Conservation (phyloP, 2,888 invertebrate genomes). For the Zonitis immaculata region DNA sequence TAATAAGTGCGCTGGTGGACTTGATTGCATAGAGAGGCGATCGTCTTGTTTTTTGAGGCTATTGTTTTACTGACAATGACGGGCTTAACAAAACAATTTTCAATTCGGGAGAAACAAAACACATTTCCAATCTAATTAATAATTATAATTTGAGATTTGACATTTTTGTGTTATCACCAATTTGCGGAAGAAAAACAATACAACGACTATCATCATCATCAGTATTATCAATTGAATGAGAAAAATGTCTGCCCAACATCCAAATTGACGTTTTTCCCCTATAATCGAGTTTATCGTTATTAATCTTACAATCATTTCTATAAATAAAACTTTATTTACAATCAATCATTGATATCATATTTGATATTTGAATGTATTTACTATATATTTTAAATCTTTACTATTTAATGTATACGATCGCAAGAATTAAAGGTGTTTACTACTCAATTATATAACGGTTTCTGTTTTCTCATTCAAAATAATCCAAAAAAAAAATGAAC, state of each 20-base stretch:
- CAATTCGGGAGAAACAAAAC: background rate
- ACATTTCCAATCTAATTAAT: background rate
- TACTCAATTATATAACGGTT: background rate
- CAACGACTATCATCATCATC: background rate
- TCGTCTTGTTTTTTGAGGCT: constrained; percentile 38
- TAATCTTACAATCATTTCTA: background rate
- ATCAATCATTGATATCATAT: background rate
- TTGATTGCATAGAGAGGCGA: background rate
- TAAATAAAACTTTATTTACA: background rate
- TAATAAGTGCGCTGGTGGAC: constrained; percentile 35
- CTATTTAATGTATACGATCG: too few species aligned
- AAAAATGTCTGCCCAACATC: too few species aligned
- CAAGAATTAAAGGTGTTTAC: too few species aligned
- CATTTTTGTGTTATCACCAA: background rate
- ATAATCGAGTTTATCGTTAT: background rate
- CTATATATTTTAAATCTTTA: background rate
- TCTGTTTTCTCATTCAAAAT: background rate
- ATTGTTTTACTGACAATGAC: constrained; percentile 26
- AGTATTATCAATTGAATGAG: background rate
- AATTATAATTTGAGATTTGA: background rate
- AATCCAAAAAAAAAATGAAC: background rate
- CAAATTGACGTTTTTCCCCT: background rate
- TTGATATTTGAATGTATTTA: background rate
- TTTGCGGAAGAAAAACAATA: background rate
- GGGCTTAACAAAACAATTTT: constrained; percentile 7